Conservation (phyloP, 2,797 vertebrate species). For the Dromococcyx pavoninus region DNA sequence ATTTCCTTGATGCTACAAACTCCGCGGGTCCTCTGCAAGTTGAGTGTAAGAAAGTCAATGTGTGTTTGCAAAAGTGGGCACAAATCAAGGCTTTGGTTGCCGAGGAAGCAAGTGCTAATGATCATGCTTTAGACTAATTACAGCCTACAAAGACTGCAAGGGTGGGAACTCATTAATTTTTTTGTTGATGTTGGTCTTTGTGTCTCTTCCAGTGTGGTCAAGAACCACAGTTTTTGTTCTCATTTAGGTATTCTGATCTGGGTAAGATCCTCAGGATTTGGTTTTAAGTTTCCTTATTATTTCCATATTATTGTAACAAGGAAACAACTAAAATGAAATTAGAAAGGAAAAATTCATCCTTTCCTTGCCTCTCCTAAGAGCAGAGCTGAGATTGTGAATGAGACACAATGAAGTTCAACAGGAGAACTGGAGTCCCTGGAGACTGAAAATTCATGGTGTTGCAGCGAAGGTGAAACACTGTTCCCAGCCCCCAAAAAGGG, state of each 20-base stretch:
- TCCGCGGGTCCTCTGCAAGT: neutral
- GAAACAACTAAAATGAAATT: neutral
- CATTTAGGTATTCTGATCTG: neutral
- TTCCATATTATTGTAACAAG: neutral
- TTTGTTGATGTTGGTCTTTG: slow-evolving; percentile 10
- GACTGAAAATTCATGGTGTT: neutral
- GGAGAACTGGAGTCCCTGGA: neutral
- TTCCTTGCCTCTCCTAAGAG: neutral
- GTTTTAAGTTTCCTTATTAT: neutral
- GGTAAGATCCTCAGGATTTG: neutral
- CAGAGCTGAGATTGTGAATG: neutral
- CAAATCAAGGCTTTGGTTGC: neutral
- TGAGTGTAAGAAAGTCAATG: neutral
- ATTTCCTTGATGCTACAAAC: neutral
- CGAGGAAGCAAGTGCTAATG: slow-evolving; percentile 16
- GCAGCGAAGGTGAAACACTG: neutral
- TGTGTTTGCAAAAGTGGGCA: neutral
- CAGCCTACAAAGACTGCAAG: neutral
- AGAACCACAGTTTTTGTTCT: neutral
- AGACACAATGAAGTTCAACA: neutral
- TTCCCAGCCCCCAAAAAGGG: neutral
- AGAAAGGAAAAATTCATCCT: neutral
- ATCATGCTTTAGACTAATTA: slow-evolving; percentile 29
- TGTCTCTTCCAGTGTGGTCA: neutral
- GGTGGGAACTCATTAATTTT: slow-evolving; percentile 22